Base-by-base conservation (phyloP, 2,888 invertebrate genomes). In the Pachymerium ferrugineum region DNA sequence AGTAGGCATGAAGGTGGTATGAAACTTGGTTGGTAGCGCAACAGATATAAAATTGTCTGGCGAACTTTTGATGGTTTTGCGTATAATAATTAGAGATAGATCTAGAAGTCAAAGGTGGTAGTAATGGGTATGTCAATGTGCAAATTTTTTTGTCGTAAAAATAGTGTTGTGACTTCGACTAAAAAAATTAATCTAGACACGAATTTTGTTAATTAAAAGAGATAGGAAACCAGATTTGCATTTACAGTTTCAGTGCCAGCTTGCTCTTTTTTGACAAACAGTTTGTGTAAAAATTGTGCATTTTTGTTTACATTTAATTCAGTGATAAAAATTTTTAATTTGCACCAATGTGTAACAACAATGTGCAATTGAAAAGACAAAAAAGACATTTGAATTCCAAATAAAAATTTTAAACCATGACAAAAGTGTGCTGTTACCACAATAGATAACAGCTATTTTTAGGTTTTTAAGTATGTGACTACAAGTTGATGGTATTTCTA, bases 201-300 rank as follows among this genome's bases (percentile, higher is more conserved):
- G 12, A 62, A 62, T 62, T 62, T 62, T 62, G 25, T 62, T 62
- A 28, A 62, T 62, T 62, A 62, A 12, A n/a, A 28, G 25, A 25
- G 62, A 28, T 62, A 62, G 62, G 62, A 62, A 62, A 62, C 62
- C 62, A 62, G 62, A 62, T 62, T 62, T 62, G 62, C 62, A 62
- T 62, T 62, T 62, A 62, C 62, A 62, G 22, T 62, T 62, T 62
- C 62, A 62, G 62, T 62, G 62, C 62, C 62, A 62, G 62, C 62
- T 62, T 62, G 28, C 10, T 62, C 28, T 10, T 62, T n/a, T n/a
- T 62, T 62, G 62, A 62, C 62, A 38, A 38, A 14, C 25, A 62
- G 62, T 62, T 62, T 25, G 25, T 62, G 62, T 62, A 10, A 25
- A 62, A 22, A 28, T 10, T 62, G 62, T 28, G 28, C 62, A 14